Base-by-base conservation (phyloP, 2,113 vertebrate species). In the Chaetorhynchus papuensis region DNA sequence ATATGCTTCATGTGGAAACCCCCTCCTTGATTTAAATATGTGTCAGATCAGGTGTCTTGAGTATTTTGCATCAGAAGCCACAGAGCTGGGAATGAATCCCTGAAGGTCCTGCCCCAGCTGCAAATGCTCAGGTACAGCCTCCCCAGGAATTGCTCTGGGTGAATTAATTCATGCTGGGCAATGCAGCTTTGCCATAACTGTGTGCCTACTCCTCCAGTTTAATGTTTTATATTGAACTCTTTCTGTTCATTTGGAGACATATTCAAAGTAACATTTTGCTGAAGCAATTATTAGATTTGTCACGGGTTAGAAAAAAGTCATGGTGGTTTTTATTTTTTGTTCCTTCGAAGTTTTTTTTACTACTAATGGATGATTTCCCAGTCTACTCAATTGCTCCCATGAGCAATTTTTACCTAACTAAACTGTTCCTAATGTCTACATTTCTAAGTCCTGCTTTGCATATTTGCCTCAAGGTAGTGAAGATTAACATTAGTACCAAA, bases 131-230 rank as follows among this genome's bases (percentile, higher is more conserved):
- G 26, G 35, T 75, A 7, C 1, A 39, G 70, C 10, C 4, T 0
- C n/a, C 30, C 37, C 41, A 53, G 50, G 39, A 74, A 50, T 4
- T 0, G 0, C 28, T 47, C 60, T 5, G 28, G 22, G 33, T 37
- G 28, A 90, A 49, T 41, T 22, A 41, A 81, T 28, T 39, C 47
- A 9, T 11, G 26, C 56, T 65, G 8, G 10, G 6, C 28, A 37
- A 6, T 2, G 18, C 21, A 42, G 15, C 18, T 35, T 80, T 39
- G 7, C 5, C 22, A 3, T 8, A 53, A 53, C 24, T 47, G 15
- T 12, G 18, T 28, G 15, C 75, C 45, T 37, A 9, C 24, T 13
- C 10, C 54, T 24, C 24, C 21, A 23, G 5, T 21, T 49, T 23
- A 21, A 24, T 2, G 0, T 8, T 69, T 52, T 18, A 21, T 20